A percentile compares a stretch with the other conserved stretches of the same genome.
Evolutionary conservation across 2,797 vertebrate species (phyloP).

Genomic region (Sebastes wilsoni): DNA sequence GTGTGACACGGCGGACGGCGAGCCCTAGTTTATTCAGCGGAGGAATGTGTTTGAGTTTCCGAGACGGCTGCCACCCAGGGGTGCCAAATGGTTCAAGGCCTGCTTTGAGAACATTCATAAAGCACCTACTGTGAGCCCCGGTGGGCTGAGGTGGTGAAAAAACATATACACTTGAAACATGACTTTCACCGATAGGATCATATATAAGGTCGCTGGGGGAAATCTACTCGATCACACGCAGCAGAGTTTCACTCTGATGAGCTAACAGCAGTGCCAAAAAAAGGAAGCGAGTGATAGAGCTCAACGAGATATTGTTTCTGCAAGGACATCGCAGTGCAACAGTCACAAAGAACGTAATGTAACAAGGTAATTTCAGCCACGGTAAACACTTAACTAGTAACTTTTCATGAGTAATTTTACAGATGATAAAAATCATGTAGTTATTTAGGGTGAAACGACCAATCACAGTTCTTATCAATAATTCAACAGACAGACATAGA

Average conservation of each 20-base stretch:
- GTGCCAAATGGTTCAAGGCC: constrained; percentile 76
- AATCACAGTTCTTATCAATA: not conserved
- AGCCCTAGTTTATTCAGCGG: constrained; percentile 71
- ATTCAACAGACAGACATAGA: not conserved
- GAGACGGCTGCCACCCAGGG: constrained; percentile 69
- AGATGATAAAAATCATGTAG: not conserved
- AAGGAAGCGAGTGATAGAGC: not conserved
- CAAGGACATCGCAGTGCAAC: not conserved
- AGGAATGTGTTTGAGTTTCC: constrained; percentile 83
- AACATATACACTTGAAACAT: constrained; percentile 42
- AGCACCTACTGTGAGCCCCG: constrained; percentile 69
- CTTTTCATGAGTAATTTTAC: not conserved
- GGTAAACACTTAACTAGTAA: not conserved
- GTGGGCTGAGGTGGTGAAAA: constrained; percentile 44
- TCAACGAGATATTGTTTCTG: not conserved
- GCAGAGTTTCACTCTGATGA: not conserved
- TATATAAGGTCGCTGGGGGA: constrained; percentile 22
- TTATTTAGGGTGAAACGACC: not conserved
- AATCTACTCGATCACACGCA: constrained; percentile 25
- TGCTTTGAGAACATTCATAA: constrained; percentile 79
- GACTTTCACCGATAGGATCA: constrained; percentile 48
- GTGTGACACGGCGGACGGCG: constrained; percentile 58
- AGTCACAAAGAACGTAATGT: not conserved
- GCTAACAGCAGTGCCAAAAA: not conserved
- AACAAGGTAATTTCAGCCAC: not conserved